Conservation (phyloP, 2,797 vertebrate species). For the Gambelia wislizenii region DNA sequence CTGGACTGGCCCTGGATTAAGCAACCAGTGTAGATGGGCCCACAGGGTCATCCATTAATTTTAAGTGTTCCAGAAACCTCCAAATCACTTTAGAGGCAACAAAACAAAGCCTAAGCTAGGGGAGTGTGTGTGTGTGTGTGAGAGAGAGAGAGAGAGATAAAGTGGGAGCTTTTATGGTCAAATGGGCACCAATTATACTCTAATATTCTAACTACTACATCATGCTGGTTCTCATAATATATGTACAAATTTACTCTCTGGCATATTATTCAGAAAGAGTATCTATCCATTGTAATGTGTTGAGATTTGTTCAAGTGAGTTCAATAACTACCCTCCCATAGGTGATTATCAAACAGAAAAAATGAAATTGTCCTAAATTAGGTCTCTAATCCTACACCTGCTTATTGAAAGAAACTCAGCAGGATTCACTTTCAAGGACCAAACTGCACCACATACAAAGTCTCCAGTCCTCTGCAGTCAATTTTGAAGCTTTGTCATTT, state of each 20-base stretch:
- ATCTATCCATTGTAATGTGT: not conserved
- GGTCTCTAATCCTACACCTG: not conserved
- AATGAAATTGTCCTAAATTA: not conserved
- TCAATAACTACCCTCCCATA: not conserved
- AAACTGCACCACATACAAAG: not conserved
- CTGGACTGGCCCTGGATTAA: no score
- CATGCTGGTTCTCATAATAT: not conserved
- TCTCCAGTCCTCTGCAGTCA: fast-evolving
- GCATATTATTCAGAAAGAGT: not conserved
- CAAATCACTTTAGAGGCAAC: no score
- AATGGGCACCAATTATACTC: not conserved
- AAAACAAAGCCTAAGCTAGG: not conserved
- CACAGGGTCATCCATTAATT: no score
- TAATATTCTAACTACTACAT: not conserved
- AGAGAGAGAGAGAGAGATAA: not conserved
- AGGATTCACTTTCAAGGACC: not conserved
- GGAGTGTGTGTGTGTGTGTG: no score
- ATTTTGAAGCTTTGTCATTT: not conserved
- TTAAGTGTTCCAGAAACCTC: no score
- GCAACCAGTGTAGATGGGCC: no score
- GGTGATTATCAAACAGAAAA: not conserved
- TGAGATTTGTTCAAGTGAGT: not conserved
- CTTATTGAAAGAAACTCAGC: not conserved
- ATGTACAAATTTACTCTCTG: not conserved
- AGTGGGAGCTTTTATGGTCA: not conserved